phyloP scores from a whole-genome alignment of 2,888 invertebrate species.

The Tyria jacobaeae region DNA sequence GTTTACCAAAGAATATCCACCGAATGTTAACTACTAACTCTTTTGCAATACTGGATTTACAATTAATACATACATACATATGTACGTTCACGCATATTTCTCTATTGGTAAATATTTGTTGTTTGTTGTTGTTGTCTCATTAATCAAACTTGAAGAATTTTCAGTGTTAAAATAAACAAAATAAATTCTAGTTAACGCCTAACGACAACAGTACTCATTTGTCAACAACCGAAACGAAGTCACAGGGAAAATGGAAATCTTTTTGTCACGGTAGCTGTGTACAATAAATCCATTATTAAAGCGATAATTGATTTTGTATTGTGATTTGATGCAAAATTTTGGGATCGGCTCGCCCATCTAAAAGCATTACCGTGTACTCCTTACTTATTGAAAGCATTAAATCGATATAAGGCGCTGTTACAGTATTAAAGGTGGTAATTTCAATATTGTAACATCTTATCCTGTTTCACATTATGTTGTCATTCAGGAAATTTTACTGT shows the following conservation, averaged over 20 bases:
- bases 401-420: slow-evolving; percentile 33
- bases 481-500: too few relatives aligned
- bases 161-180: slow-evolving; percentile 3
- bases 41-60: background rate
- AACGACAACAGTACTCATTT: slow-evolving; percentile 18
- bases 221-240: slow-evolving; percentile 33
- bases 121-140: too few relatives aligned
- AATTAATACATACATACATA: too few relatives aligned
- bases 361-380: slow-evolving; percentile 46
- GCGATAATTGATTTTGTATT: slow-evolving; percentile 45
- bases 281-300: slow-evolving; percentile 42
- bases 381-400: slow-evolving; percentile 41
- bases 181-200: slow-evolving; percentile 14
- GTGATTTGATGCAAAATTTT: slow-evolving; percentile 47
- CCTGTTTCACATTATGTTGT: background rate
- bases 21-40: background rate
- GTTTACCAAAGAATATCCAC: background rate
- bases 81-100: too few relatives aligned
- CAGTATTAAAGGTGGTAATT: slow-evolving; percentile 32
- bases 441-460: slow-evolving; percentile 1
- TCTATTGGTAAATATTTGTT: too few relatives aligned
- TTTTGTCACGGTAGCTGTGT: slow-evolving; percentile 29
- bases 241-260: slow-evolving; percentile 26
- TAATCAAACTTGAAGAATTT: background rate
- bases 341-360: slow-evolving; percentile 25